Base-by-base conservation (phyloP, 1,140 invertebrate species). In the Whitmania pigra region DNA sequence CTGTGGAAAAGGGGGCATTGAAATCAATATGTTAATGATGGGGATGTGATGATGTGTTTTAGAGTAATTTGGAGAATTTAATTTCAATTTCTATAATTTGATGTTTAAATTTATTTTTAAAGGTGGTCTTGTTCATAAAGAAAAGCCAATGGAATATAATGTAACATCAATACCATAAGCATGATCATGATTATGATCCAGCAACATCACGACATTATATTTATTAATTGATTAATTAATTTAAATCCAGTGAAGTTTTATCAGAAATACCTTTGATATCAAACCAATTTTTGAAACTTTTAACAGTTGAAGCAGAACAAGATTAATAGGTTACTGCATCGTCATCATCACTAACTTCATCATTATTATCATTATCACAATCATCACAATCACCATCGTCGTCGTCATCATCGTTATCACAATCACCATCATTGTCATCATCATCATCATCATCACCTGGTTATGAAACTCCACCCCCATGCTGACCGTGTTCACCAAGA, bases 391-490 rank as follows among this genome's bases (percentile, higher is more conserved):
- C 20, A 31, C 1, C 57, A 7, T 63, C 11, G 57, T 63, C 57
- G 18, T 63, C 57, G 18, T 63, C 57, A 15, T 63, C 57, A 20
- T 4, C 29, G 22, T 63, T 18, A 63, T 11, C 22, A 63, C 1
- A 3, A 63, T n/a, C 57, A 63, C 15, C 29, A 13, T 20, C 29
- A 63, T 25, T 17, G 15, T 7, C 22, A 20, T 17, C 22, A 63
- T 11, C 49, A 15, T 18, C 13, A 71, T 27, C 31, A 53, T 71
- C 20, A 27, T 27, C 25, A 89, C 89, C 86, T 92, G 90, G 79
- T 97, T 89, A 80, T 99, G 97, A 81, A 97, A 95, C 80, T 99
- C 97, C 73, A 99, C 94, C 27, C 96, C 97, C 97, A 99, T 99
- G 76, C 92, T 96, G 27, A 99, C 85, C 0, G 97, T 99, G 82